These are phyloP conservation scores for Plebejus argus DNA, from an alignment of 2,888 invertebrate genomes.

Conservation along the genomic window DNA sequence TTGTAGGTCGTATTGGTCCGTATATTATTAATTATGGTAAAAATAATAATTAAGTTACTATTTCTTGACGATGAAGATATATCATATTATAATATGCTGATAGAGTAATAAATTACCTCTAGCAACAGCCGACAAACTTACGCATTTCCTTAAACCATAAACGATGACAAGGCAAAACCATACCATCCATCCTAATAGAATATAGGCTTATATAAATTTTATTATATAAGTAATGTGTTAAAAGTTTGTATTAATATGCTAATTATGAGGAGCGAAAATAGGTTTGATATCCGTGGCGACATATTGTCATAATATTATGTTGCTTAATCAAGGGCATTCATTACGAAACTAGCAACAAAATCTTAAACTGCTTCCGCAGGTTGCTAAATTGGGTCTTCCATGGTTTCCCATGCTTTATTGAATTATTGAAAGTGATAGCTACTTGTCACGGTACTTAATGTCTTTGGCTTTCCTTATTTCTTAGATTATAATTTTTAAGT, in stretches of 20 bases:
- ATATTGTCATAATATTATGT: neutral
- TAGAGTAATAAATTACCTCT: too few relatives aligned
- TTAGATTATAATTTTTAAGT: too few relatives aligned
- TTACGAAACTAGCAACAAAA: neutral
- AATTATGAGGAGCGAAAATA: neutral
- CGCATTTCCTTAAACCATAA: too few relatives aligned
- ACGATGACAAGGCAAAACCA: neutral
- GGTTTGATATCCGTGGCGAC: neutral
- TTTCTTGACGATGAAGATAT: too few relatives aligned
- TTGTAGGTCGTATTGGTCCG: too few relatives aligned
- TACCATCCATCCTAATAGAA: neutral
- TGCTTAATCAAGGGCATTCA: neutral
- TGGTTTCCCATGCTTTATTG: neutral
- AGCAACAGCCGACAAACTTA: too few relatives aligned
- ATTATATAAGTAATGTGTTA: conserved; percentile 1
- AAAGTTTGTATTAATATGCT: neutral
- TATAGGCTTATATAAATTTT: neutral
- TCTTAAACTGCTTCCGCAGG: neutral
- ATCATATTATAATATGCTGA: too few relatives aligned
- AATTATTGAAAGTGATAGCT: conserved; percentile 2
- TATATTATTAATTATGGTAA: too few relatives aligned
- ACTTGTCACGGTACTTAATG: too few relatives aligned
- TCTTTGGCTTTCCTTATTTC: too few relatives aligned
- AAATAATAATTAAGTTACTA: too few relatives aligned
- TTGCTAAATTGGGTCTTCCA: neutral